These are phyloP conservation scores for Prenolepis imparis DNA, from an alignment of 2,888 invertebrate species.

Conservation along the genomic window DNA sequence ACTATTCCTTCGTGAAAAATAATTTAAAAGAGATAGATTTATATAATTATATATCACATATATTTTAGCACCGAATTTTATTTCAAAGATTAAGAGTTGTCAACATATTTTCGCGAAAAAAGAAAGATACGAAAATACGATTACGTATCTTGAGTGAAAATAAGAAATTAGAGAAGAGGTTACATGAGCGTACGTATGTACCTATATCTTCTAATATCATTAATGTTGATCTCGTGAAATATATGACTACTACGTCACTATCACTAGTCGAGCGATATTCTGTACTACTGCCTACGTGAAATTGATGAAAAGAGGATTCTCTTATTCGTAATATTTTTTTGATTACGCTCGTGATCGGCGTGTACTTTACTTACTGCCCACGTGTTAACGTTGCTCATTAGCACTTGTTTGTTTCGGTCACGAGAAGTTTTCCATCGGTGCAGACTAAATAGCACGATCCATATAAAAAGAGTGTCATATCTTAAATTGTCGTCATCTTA, in stretches of 20 bases:
- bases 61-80: not conserved
- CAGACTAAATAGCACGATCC: constrained; percentile 9
- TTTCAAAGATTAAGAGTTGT: not conserved
- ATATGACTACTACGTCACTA: constrained; percentile 27
- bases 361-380: not conserved
- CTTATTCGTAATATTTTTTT: constrained; percentile 29
- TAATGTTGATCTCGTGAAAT: constrained; percentile 20
- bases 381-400: constrained; percentile 31
- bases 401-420: constrained; percentile 8
- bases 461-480: not conserved
- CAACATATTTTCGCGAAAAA: not conserved
- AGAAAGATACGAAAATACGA: not conserved
- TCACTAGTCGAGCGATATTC: constrained; percentile 23
- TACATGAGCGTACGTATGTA: not conserved
- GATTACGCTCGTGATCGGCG: constrained; percentile 35
- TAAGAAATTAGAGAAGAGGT: not conserved
- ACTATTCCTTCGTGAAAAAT: not conserved
- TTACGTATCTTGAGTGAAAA: not conserved
- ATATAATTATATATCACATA: not conserved
- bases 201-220: constrained; percentile 12
- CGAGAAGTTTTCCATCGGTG: not conserved
- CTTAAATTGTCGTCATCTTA: not conserved
- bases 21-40: constrained; percentile 7
- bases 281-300: constrained; percentile 26
- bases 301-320: constrained; percentile 27